Base-by-base conservation (phyloP, 53 echinoderm and acorn worm species). In the Stichopus horrens region DNA sequence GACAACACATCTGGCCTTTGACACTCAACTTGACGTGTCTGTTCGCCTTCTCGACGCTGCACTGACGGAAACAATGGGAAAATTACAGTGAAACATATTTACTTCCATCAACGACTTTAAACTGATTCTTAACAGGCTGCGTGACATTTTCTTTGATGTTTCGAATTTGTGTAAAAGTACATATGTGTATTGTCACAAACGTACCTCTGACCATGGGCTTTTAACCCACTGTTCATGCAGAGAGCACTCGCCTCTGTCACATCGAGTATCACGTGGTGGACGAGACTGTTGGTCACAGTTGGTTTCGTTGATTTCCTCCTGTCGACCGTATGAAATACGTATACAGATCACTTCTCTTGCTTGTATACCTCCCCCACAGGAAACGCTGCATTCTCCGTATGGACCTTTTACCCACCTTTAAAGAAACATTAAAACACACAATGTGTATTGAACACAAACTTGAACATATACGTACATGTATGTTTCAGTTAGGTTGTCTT, bases 281-380 rank as follows among this genome's bases (percentile, higher is more conserved):
- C 74, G 71, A 9, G 22, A 13, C 11, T 55, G 20, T 23, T 60
- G 20, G n/a, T 84, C 74, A 52, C 90, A 90, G 6, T 73, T 55
- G 22, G 5, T 74, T 7, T 73, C 73, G 22, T 22, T 79, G 5
- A 86, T 86, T 54, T 75, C 75, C 21, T n/a, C 53, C 54, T 54
- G 87, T 5, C 55, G 55, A 23, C 75, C 81, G 14, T 86, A 86
- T 54, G 86, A 79, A 55, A 90, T 83, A 4, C 58, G 93, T 6
- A 57, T 83, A 82, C 93, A 93, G 19, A 73, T 86, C 67, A 93
- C 74, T 5, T 67, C 23, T 5, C 91, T 80, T 13, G 89, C 81
- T 86, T 89, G 89, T 23, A 63, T 81, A 9, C 93, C 93, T 9
- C 74, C 91, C 5, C 93, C 93, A 67, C 93, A 93, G 0, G 93